Evolutionary conservation across 2,888 invertebrate genomes (phyloP), one percentile per base, ranked within the genome.

Genomic region (Chrysomela aeneicollis): DNA sequence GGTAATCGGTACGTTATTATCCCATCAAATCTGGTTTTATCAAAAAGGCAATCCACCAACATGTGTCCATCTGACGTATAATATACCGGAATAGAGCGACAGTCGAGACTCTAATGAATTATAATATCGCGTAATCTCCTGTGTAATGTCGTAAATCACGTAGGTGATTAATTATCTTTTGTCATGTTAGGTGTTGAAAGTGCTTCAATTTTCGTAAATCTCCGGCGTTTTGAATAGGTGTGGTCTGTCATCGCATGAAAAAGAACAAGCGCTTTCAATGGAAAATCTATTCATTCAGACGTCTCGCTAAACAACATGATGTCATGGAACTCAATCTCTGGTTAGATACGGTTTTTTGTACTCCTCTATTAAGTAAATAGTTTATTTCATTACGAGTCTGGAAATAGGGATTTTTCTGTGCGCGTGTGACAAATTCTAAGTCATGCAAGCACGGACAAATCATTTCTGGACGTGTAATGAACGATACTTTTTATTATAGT

Each of bases 1-100:
- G 62, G 3, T 57, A 62, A 62, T 62, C 62, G 22, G 10, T 19
- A 26, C 37, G 55, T 62, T 57, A 57, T 62, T 49, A 62, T 49
- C 57, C 50, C 26, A 57, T 42, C 50, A 50, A 51, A 55, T 57
- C 51, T 22, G 22, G 21, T 55, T 54, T 51, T 51, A 57, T 57
- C 5, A 62, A 62, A 62, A 57, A 57, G 30, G 8, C 26, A 37
- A 22, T 57, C 47, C 57, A 55, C 55, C 55, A 57, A 46, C 57
- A 57, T 46, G 26, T 57, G 19, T 19, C 19, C 12, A 19, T 12
- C 18, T 42, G 42, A 42, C 42, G 42, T 42, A 42, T 42, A 15
- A 6, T 15, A n/a, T n/a, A 42, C 42, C 42, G 42, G 42, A 42
- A 42, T 42, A 42, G 42, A 42, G 12, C 42, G 42, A 15, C 3